These are phyloP conservation scores for Melipona beecheii DNA, from an alignment of 2,888 invertebrate genomes.

Conservation along the genomic window DNA sequence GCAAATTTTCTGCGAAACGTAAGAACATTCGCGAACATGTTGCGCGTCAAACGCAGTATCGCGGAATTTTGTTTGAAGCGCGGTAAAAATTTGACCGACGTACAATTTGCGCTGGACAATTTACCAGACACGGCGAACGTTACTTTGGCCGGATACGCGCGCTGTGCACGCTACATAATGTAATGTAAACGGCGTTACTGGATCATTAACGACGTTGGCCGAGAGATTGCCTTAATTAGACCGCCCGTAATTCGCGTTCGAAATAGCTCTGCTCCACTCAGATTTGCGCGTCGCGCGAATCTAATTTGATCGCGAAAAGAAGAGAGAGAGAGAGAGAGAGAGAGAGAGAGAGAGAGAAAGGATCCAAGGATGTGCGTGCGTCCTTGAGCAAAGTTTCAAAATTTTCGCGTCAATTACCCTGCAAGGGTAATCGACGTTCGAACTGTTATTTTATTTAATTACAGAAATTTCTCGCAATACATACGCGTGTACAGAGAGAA, in stretches of 20 bases:
- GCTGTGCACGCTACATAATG: slow-evolving; percentile 9
- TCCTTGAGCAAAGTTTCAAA: accelerated
- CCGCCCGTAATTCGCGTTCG: slow-evolving; percentile 34
- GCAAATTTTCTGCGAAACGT: background rate
- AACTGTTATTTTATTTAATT: background rate
- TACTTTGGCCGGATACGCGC: slow-evolving; percentile 2
- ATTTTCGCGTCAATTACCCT: background rate
- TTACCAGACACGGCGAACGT: slow-evolving; percentile 3
- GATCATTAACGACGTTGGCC: slow-evolving; percentile 51
- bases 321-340: background rate
- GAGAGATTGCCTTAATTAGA: slow-evolving; percentile 49
- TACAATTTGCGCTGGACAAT: background rate
- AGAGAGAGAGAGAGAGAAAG: background rate
- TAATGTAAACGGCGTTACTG: slow-evolving; percentile 47
- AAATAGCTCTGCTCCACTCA: slow-evolving; percentile 14
- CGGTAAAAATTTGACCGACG: background rate
- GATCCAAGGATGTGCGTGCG: background rate
- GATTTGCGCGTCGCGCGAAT: slow-evolving; percentile 13
- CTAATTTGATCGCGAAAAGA: background rate
- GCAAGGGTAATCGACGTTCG: background rate
- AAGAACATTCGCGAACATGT: background rate
- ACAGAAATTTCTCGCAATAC: too few species aligned
- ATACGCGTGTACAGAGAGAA: too few species aligned
- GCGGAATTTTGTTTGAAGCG: background rate
- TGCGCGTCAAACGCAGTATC: background rate